These are phyloP conservation scores for Leucania comma DNA, from an alignment of 2,888 invertebrate genomes.

Conservation along the genomic window DNA sequence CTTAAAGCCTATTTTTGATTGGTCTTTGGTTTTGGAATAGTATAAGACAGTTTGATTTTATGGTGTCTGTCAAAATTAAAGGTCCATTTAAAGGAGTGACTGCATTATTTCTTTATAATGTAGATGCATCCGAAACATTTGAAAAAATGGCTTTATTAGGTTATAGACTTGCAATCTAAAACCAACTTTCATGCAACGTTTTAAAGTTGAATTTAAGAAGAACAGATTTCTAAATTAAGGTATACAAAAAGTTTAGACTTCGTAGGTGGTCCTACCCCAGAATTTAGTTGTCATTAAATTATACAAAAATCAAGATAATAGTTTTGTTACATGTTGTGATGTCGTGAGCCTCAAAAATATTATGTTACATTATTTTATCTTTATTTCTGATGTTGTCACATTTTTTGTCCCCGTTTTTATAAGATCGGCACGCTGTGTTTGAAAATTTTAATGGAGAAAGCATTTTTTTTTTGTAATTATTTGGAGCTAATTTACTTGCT, in stretches of 20 bases:
- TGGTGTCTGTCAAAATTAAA: conserved; percentile 75
- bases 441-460: conserved; percentile 33
- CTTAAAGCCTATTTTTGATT: conserved; percentile 9
- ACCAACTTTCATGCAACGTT: neutral
- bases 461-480: conserved; percentile 14
- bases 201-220: conserved; percentile 25
- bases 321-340: conserved; percentile 62
- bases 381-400: conserved; percentile 34
- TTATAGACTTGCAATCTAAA: neutral
- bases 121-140: conserved; percentile 42
- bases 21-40: neutral
- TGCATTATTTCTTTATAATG: conserved; percentile 72
- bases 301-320: conserved; percentile 60
- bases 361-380: conserved; percentile 62
- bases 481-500: conserved; percentile 20
- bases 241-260: conserved; percentile 46
- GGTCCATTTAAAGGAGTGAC: conserved; percentile 76
- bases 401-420: conserved; percentile 52
- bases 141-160: conserved; percentile 40
- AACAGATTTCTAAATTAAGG: conserved; percentile 2
- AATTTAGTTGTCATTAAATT: conserved; percentile 63
- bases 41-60: conserved; percentile 31
- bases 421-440: conserved; percentile 20
- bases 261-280: conserved; percentile 67
- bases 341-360: conserved; percentile 56